phyloP scores from a whole-genome alignment of 2,113 vertebrate genomes.

The Lamprotornis superbus region DNA sequence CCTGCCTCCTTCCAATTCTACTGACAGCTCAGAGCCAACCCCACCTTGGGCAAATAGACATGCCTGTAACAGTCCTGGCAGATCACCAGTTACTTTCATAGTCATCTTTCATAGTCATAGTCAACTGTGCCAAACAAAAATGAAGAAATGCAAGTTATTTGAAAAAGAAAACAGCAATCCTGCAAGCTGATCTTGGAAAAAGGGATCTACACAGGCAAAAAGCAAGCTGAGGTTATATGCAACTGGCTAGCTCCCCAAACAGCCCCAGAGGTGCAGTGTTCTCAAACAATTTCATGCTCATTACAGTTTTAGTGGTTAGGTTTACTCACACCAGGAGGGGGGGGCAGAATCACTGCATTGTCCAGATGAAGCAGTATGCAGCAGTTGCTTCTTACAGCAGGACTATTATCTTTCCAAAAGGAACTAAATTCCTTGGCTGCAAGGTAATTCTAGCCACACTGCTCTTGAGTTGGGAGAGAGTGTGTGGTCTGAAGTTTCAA shows the following conservation, averaged over 20 bases:
- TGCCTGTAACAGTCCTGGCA: background rate
- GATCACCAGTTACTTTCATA: background rate
- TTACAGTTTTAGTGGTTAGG: background rate
- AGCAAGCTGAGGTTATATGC: background rate
- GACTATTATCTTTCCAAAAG: background rate
- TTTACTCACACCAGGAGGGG: accelerated
- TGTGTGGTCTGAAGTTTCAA: background rate
- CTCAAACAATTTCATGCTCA: background rate
- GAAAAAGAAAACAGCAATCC: background rate
- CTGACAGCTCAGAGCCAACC: background rate
- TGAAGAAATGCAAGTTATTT: background rate
- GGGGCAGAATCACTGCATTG: accelerated
- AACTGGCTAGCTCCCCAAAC: background rate
- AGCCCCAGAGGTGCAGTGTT: background rate
- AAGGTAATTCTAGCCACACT: background rate
- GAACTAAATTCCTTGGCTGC: background rate
- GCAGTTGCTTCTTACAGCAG: background rate
- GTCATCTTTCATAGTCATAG: background rate
- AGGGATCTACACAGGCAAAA: background rate
- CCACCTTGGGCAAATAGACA: background rate
- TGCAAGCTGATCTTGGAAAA: background rate
- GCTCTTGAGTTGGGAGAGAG: background rate
- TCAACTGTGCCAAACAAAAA: background rate
- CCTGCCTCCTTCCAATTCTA: background rate
- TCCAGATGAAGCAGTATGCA: background rate